Evolutionary conservation across 92 coral and sea anemone genomes (phyloP).

Genomic region (Siderastrea siderea): DNA sequence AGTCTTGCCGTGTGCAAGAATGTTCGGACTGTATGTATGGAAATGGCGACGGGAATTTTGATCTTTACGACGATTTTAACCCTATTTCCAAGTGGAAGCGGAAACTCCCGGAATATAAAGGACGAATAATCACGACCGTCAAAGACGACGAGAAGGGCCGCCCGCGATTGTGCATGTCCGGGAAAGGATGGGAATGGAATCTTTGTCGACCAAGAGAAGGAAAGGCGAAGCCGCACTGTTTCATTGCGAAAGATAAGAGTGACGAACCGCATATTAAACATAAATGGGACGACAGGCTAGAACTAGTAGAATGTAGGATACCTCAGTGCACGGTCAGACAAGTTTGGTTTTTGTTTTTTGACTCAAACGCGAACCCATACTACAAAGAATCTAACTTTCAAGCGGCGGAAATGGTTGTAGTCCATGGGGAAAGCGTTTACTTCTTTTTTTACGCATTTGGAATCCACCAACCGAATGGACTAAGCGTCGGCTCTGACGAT

Average conservation of each 20-base stretch:
- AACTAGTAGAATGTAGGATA: slow-evolving; percentile 78
- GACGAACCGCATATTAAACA: slow-evolving; percentile 43
- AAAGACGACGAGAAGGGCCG: slow-evolving; percentile 37
- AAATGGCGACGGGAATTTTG: slow-evolving; percentile 76
- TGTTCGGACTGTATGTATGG: slow-evolving; percentile 97
- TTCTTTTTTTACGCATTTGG: slow-evolving; percentile 92
- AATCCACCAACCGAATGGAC: slow-evolving; percentile 77
- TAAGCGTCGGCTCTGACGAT: slow-evolving; percentile 60
- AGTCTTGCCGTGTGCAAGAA: slow-evolving; percentile 74
- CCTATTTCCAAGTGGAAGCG: background rate
- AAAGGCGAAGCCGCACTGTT: slow-evolving; percentile 65
- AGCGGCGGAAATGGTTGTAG: slow-evolving; percentile 75
- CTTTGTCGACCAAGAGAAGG: slow-evolving; percentile 63
- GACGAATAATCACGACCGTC: slow-evolving; percentile 67
- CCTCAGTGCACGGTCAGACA: slow-evolving; percentile 93
- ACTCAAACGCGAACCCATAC: slow-evolving; percentile 77
- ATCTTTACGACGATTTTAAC: slow-evolving; percentile 20
- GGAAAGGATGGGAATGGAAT: slow-evolving; percentile 61
- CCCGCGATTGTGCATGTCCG: slow-evolving; percentile 67
- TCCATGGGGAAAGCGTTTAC: slow-evolving; percentile 67
- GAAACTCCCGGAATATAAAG: slow-evolving; percentile 78
- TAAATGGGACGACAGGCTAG: slow-evolving; percentile 55
- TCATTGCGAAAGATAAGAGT: slow-evolving; percentile 57
- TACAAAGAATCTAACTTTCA: slow-evolving; percentile 69
- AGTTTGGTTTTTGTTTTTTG: slow-evolving; percentile 94